Evolutionary conservation across 2,797 vertebrate species (phyloP), one percentile per base, ranked within the genome.

Genomic region (Sebastes hubbsi): DNA sequence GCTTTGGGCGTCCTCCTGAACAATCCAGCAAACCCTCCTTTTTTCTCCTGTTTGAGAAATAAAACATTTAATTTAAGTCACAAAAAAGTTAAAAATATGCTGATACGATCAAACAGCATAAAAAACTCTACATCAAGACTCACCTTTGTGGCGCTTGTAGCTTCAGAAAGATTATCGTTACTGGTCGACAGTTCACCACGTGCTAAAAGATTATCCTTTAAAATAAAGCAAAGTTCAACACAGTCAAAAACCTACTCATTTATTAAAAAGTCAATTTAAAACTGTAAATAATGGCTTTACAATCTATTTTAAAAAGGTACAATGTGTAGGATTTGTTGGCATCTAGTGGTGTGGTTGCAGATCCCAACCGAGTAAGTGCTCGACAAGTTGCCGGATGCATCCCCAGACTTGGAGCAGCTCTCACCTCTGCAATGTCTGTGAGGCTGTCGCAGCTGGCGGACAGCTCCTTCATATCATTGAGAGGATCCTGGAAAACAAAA

Each of bases 401-500:
- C 24, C 22, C 18, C 49, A 32, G 20, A 18, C 6, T 36, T 13
- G 1, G 6, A 6, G 24, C 0, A 13, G 10, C 6, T 58, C 89
- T 93, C 10, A 94, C 94, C 88, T 90, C 68, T 0, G 2, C 32
- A 2, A 22, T 7, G 20, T 91, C 92, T 5, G 36, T 2, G 14
- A 94, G 84, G 74, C 75, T 90, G 80, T 94, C 92, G 1, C 55
- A 88, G 85, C 92, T 93, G 75, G 32, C 10, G 1, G 78, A 84
- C 24, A 85, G 73, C 1, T 86, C 72, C 58, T 75, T 83, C 0
- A 56, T 14, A 22, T 73, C 73, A 8, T 56, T 90, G 62, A 94
- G 90, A 25, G 93, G 93, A 85, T 95, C 90, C 94, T 95, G 82
- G 13, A 65, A 62, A 72, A 77, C 1, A n/a, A 22, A 62, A 62